Base-by-base conservation (phyloP, 2,797 vertebrate species). In the Nannoperca obscura region DNA sequence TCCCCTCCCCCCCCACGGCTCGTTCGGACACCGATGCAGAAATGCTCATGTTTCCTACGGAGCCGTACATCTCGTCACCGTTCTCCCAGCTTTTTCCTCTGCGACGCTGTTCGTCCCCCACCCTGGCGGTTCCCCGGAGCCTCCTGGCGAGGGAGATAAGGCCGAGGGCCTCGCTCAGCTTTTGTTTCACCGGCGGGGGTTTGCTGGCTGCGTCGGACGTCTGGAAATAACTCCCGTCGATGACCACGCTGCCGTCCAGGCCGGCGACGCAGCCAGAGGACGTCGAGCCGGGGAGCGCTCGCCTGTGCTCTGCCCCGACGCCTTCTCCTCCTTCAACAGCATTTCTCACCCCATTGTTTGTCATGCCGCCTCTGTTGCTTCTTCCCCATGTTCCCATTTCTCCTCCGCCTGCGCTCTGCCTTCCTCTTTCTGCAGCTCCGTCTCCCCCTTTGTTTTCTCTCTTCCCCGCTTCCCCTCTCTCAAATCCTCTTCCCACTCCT, bases 201-300 rank as follows among this genome's bases (percentile, higher is more conserved):
- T 3, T 90, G 90, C 13, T 92, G 84, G 76, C 74, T 76, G 81
- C 84, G 3, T 12, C 13, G 0, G 82, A 72, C 0, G 82, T 88
- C 74, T 96, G 96, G 87, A 97, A 97, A 88, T 96, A 96, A 81
- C 80, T 97, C 50, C 96, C 96, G 47, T 95, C 87, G 71, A 96
- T 96, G 85, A 96, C 81, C 88, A 95, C 36, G 66, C 85, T 60
- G 30, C 94, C 93, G 7, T 95, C 93, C 40, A 86, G 82, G 66
- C 89, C 82, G 0, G 89, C 92, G 0, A 71, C 24, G 34, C 76
- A 92, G 19, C 75, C 91, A 27, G 85, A 82, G 2, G 91, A 92
- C 7, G 87, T 78, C 55, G 92, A 69, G 82, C 95, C 94, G 20
- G 94, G 94, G 17, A 96, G 94, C 68, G 40, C 13, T 75, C 82